Conservation (phyloP, 2,888 invertebrate species). For the Barypeithes pellucidus region DNA sequence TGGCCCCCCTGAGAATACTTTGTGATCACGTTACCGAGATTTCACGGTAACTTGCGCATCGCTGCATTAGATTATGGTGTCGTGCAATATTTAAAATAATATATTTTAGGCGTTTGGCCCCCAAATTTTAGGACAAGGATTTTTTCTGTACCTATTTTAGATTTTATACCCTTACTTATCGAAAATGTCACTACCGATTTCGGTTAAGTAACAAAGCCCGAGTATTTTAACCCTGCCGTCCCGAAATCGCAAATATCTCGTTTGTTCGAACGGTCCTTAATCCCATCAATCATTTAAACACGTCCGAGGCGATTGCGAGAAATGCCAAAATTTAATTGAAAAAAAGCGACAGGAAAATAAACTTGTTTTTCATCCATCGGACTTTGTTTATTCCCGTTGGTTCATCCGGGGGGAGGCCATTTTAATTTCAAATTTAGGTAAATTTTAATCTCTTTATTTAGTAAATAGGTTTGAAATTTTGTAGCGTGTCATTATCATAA, state of each 20-base stretch:
- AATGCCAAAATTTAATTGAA: conserved; percentile 41
- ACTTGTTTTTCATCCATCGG: conserved; percentile 1
- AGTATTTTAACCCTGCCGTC: conserved; percentile 2
- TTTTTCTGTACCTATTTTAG: too few relatives aligned
- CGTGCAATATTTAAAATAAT: too few relatives aligned
- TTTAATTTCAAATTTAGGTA: background rate
- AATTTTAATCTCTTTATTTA: too few relatives aligned
- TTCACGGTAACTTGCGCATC: too few relatives aligned
- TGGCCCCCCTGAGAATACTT: too few relatives aligned
- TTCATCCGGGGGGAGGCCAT: background rate
- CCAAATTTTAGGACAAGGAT: too few relatives aligned
- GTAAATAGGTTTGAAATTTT: too few relatives aligned
- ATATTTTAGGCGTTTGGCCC: too few relatives aligned
- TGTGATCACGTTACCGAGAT: too few relatives aligned
- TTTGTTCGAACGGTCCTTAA: conserved; percentile 19
- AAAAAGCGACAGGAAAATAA: conserved; percentile 16
- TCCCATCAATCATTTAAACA: conserved; percentile 48
- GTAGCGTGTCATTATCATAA: too few relatives aligned
- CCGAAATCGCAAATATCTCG: conserved; percentile 26
- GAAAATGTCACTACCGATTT: background rate
- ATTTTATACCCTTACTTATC: background rate
- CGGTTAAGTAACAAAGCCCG: background rate
- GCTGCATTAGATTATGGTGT: too few relatives aligned
- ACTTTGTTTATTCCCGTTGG: conserved; percentile 1
- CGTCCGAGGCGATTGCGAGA: conserved; percentile 41